Conservation (phyloP, 2,888 invertebrate genomes). For the Melieria picta region DNA sequence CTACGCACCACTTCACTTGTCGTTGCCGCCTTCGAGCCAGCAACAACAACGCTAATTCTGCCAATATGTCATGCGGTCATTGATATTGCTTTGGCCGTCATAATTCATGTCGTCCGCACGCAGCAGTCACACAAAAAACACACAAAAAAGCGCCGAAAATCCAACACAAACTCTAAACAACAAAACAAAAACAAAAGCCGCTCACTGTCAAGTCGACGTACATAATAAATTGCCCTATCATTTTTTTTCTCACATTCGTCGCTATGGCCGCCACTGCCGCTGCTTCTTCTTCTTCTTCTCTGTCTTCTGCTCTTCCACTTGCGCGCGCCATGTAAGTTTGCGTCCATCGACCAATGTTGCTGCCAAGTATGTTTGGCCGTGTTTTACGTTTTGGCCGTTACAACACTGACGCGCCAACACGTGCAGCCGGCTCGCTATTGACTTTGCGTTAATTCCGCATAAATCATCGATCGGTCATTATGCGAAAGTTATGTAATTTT, state of each 20-base stretch:
- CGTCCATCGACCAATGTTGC: not conserved
- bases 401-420: not conserved
- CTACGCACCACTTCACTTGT: no score
- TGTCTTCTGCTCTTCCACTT: not conserved
- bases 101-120: slow-evolving; percentile 15
- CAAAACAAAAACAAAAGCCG: not conserved
- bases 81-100: slow-evolving; percentile 25
- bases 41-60: not conserved
- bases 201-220: slow-evolving; percentile 1
- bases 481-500: slow-evolving; percentile 29
- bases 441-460: slow-evolving; percentile 1
- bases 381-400: not conserved
- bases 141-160: not conserved
- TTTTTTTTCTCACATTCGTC: slow-evolving; percentile 16
- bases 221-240: slow-evolving; percentile 33
- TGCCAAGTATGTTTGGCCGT: not conserved
- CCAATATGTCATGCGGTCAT: slow-evolving; percentile 33
- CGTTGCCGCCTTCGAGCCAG: no score
- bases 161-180: not conserved
- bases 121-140: slow-evolving; percentile 1
- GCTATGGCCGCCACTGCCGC: not conserved
- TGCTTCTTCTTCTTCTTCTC: no score
- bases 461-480: slow-evolving; percentile 28
- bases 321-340: not conserved
- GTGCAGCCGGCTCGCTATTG: not conserved